Evolutionary conservation across 1,140 invertebrate genomes (phyloP), one percentile per base, ranked within the genome.

Genomic region (Pogonognathellus flavescens): DNA sequence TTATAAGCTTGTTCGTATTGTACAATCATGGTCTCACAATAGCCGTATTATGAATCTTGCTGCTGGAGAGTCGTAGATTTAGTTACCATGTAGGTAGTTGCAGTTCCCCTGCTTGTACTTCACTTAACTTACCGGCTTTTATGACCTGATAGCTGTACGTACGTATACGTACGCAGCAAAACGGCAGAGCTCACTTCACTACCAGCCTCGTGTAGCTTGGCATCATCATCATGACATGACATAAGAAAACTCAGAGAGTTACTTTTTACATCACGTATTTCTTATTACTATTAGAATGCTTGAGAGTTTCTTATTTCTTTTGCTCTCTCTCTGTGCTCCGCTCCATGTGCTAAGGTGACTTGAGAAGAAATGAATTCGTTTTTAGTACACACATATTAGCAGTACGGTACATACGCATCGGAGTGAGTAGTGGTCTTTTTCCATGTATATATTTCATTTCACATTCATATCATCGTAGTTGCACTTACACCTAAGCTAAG

Each of bases 81-180:
- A 76, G 16, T 16, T 41, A 13, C 9, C 13, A 76, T 25, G 70
- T 76, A 66, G 62, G 62, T 31, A 66, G 59, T 41, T 41, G 60
- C 25, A 66, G 62, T 20, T 66, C 22, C 22, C 62, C 25, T 25
- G 25, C 13, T 20, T 25, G 22, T 66, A 66, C 22, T 66, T 66
- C 62, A 76, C 70, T 76, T 76, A 41, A 76, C 13, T 76, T 76
- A 76, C 41, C 70, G 70, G 70, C 70, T 41, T 76, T 76, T 76
- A 76, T 31, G 70, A 76, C 70, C 70, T 76, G 70, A 76, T 76
- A 76, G 70, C 25, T 31, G 31, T 76, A 50, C 70, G 18, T 76
- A 50, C n/a, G n/a, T n/a, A n/a, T n/a, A n/a, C n/a, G n/a, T n/a
- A n/a, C n/a, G 53, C 53, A 41, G 9, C 2, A n/a, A 9, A 2